Conservation (phyloP, 1,140 invertebrate genomes). For the Atopsyche davidsoni region DNA sequence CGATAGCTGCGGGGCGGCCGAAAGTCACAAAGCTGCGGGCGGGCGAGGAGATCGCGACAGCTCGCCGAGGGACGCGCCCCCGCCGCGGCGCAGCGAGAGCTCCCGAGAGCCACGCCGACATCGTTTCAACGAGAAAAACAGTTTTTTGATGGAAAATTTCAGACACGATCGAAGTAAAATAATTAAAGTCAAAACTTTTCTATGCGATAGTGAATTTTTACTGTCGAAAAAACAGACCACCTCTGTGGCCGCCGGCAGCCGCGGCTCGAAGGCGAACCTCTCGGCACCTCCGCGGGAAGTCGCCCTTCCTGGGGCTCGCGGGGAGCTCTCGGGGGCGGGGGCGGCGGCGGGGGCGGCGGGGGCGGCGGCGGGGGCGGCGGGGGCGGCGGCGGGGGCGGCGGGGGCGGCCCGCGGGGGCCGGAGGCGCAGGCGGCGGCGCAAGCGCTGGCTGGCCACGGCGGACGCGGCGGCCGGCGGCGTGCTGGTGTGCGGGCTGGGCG, state of each 20-base stretch:
- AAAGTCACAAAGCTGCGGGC: too few relatives aligned
- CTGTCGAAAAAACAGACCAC: too few relatives aligned
- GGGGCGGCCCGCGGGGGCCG: background rate
- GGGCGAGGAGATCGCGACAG: too few relatives aligned
- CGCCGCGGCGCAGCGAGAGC: too few relatives aligned
- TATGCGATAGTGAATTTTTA: constrained; percentile 9
- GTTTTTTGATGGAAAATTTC: too few relatives aligned
- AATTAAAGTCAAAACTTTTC: constrained; percentile 7
- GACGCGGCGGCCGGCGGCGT: constrained; percentile 27
- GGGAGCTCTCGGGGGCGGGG: background rate
- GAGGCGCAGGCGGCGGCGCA: background rate
- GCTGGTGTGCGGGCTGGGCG: constrained; percentile 56
- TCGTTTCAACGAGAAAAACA: too few relatives aligned
- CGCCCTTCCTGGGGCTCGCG: background rate
- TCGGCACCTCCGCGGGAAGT: too few relatives aligned
- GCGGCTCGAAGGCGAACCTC: too few relatives aligned
- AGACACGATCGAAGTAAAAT: constrained; percentile 4
- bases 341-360: background rate
- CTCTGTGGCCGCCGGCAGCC: too few relatives aligned
- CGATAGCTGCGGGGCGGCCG: too few relatives aligned
- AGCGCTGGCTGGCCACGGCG: constrained; percentile 17
- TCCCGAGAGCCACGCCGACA: too few relatives aligned
- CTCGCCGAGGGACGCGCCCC: too few relatives aligned
- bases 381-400: background rate
- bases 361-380: background rate